Conservation (phyloP, 1,140 invertebrate genomes). For the Drosophila oshimai region DNA sequence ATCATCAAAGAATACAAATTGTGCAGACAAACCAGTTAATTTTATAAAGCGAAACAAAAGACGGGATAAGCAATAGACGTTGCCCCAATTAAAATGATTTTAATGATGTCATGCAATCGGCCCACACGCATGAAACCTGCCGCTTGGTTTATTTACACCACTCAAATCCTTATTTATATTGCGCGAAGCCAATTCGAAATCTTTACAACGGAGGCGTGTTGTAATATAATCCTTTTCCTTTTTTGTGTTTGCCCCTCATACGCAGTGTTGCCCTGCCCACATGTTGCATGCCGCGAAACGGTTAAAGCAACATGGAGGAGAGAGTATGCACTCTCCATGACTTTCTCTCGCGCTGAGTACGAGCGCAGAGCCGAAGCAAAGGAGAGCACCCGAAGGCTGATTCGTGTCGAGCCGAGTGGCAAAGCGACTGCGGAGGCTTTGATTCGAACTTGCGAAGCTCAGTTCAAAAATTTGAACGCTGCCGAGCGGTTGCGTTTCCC, state of each 20-base stretch:
- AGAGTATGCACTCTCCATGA: background rate
- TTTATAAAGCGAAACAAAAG: background rate
- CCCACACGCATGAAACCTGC: background rate
- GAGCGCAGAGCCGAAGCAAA: background rate
- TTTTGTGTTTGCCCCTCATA: background rate
- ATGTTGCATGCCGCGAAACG: conserved; percentile 37
- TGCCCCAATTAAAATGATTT: conserved; percentile 1
- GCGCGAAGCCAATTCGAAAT: conserved; percentile 1
- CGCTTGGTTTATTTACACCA: conserved; percentile 9
- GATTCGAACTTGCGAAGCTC: conserved; percentile 31
- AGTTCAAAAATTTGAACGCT: conserved; percentile 69
- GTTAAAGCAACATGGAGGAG: background rate
- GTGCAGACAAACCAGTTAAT: background rate
- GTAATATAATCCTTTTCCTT: conserved; percentile 22
- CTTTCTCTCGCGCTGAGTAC: background rate
- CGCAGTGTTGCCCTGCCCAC: conserved; percentile 3
- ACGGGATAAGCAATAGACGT: background rate
- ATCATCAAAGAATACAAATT: too few species aligned
- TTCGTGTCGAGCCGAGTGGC: conserved; percentile 2
- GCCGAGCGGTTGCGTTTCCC: conserved; percentile 71
- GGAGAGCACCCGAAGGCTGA: background rate
- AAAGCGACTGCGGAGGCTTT: conserved; percentile 18
- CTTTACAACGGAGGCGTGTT: conserved; percentile 9
- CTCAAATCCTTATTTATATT: conserved; percentile 10
- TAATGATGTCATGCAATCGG: conserved; percentile 3